A percentile compares a stretch with the other conserved stretches of the same genome.
phyloP scores from a whole-genome alignment of 2,888 invertebrate species.

The Leptopilina drosophilae region DNA sequence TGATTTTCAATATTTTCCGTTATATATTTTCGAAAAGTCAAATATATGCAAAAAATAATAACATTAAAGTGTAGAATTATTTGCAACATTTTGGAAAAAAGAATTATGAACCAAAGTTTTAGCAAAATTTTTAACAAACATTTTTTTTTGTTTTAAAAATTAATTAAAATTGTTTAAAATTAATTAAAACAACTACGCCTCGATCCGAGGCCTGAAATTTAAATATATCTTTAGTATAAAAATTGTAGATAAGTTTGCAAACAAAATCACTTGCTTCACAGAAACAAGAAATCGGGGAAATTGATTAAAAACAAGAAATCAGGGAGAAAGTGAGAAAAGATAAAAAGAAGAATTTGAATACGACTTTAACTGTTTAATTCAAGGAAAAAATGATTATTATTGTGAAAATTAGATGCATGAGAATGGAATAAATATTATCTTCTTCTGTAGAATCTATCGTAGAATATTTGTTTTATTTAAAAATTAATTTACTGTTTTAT shows the following conservation, averaged over 20 bases:
- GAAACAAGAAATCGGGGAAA: neutral
- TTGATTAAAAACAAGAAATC: neutral
- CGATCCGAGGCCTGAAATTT: neutral
- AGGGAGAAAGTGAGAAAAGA: neutral
- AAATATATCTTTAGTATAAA: neutral
- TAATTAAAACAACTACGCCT: too few relatives aligned
- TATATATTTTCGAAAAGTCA: too few relatives aligned
- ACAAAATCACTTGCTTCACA: neutral
- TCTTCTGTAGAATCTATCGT: neutral
- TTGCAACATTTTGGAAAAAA: too few relatives aligned
- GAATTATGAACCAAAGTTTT: too few relatives aligned
- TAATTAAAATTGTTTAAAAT: too few relatives aligned
- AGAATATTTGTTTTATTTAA: neutral
- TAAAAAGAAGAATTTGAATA: neutral
- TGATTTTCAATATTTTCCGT: too few relatives aligned
- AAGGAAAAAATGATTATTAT: neutral
- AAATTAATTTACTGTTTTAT: neutral
- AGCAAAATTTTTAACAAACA: too few relatives aligned
- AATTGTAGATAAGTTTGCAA: neutral
- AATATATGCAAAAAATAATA: too few relatives aligned
- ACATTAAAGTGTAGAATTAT: too few relatives aligned
- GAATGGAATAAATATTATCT: neutral
- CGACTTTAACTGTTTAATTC: too few relatives aligned
- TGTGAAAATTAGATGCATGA: neutral
- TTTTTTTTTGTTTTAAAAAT: too few relatives aligned